phyloP scores from a whole-genome alignment of 2,888 invertebrate species.

The Drosophila formosana region DNA sequence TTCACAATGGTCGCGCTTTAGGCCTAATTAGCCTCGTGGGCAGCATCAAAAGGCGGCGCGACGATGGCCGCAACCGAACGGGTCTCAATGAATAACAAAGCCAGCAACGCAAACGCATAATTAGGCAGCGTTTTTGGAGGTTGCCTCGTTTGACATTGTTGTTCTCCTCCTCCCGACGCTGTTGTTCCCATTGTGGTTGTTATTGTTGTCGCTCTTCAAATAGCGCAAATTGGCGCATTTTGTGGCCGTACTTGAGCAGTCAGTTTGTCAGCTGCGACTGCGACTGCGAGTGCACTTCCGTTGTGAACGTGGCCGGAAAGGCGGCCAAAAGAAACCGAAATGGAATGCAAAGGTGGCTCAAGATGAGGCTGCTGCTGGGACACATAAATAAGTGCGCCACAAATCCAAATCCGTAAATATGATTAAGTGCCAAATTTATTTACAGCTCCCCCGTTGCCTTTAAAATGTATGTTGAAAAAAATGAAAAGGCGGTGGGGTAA shows the following conservation, averaged over 20 bases:
- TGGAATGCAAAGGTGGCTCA: conserved; percentile 10
- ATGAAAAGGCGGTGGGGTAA: background rate
- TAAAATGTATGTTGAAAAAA: conserved; percentile 40
- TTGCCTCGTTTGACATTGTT: conserved; percentile 21
- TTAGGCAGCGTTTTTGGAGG: conserved; percentile 59
- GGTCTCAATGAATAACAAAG: conserved; percentile 55
- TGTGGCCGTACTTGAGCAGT: conserved; percentile 31
- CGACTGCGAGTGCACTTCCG: conserved; percentile 53
- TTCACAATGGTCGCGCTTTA: conserved; percentile 69
- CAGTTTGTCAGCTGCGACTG: conserved; percentile 15
- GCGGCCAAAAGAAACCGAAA: conserved; percentile 34
- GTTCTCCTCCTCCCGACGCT: conserved; percentile 6
- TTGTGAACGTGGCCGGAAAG: conserved; percentile 36
- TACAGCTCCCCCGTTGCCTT: conserved; percentile 75
- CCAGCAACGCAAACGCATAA: conserved; percentile 67
- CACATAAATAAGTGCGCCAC: conserved; percentile 76
- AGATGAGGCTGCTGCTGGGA: conserved; percentile 54
- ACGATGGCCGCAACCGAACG: conserved; percentile 13
- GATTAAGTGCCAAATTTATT: conserved; percentile 79
- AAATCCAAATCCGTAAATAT: conserved; percentile 74
- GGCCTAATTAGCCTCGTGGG: conserved; percentile 79
- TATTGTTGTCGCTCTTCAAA: conserved; percentile 60
- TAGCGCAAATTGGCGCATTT: conserved; percentile 73
- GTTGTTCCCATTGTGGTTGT: conserved; percentile 24
- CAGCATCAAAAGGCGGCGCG: conserved; percentile 49